Evolutionary conservation across 2,888 invertebrate genomes (phyloP).

Genomic region (Dermolepida albohirtum): DNA sequence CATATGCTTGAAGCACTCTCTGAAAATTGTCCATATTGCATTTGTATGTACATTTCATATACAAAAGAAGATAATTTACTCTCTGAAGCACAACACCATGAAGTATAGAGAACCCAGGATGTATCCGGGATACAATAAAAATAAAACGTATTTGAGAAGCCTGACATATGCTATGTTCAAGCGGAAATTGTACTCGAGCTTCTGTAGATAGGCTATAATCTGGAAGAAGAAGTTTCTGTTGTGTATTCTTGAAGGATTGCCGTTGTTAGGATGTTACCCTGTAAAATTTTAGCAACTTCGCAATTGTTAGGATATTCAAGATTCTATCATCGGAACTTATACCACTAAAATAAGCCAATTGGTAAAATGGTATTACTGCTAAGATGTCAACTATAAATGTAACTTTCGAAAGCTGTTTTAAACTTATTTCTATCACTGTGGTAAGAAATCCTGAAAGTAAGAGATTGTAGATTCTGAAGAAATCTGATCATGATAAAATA

Average conservation of each 20-base stretch:
- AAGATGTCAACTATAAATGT: slow-evolving; percentile 47
- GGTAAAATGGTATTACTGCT: slow-evolving; percentile 46
- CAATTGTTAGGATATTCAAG: slow-evolving; percentile 31
- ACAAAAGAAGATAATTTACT: slow-evolving; percentile 6
- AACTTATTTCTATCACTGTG: slow-evolving; percentile 35
- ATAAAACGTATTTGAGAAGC: slow-evolving; percentile 49
- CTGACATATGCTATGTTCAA: slow-evolving; percentile 48
- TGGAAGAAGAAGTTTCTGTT: slow-evolving; percentile 36
- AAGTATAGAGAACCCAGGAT: slow-evolving; percentile 48
- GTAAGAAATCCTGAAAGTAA: slow-evolving; percentile 31
- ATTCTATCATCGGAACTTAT: slow-evolving; percentile 29
- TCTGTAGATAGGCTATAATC: slow-evolving; percentile 47
- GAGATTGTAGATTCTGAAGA: too few relatives aligned
- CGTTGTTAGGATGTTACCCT: slow-evolving; percentile 26
- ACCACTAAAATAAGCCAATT: slow-evolving; percentile 28
- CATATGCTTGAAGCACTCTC: slow-evolving; percentile 41
- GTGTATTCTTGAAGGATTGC: not conserved
- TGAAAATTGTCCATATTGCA: slow-evolving; percentile 27
- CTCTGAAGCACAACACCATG: slow-evolving; percentile 42
- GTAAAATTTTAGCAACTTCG: slow-evolving; percentile 45
- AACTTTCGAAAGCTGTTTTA: slow-evolving; percentile 43
- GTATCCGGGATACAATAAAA: slow-evolving; percentile 47
- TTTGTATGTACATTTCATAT: not conserved
- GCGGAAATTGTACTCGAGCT: slow-evolving; percentile 49
- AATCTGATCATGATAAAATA: too few relatives aligned